These are phyloP conservation scores for Dione vanillae DNA, from an alignment of 2,888 invertebrate species.

Conservation along the genomic window DNA sequence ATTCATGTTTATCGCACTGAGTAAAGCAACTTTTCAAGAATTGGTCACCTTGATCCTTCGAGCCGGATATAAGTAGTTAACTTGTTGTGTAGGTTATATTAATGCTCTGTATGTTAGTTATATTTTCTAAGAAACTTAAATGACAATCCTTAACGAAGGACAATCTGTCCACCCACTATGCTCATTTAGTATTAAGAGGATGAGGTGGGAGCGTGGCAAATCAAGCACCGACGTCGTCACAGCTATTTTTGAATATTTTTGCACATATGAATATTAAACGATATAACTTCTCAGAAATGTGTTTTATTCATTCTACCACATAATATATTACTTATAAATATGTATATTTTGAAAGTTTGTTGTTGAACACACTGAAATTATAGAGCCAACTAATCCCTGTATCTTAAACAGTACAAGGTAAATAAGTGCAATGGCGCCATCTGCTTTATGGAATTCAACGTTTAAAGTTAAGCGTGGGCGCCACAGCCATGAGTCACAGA, in stretches of 20 bases:
- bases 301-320: neutral
- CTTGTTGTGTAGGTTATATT: constrained; percentile 24
- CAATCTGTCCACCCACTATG: constrained; percentile 56
- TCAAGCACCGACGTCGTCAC: constrained; percentile 59
- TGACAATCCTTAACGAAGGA: constrained; percentile 51
- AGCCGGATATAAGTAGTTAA: constrained; percentile 41
- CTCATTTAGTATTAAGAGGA: constrained; percentile 56
- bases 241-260: constrained; percentile 47
- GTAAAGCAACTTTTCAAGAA: constrained; percentile 33
- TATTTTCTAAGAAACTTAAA: constrained; percentile 46
- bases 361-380: neutral
- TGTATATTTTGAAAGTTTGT: neutral
- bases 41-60: constrained; percentile 42
- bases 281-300: constrained; percentile 4
- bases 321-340: neutral
- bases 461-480: constrained; percentile 64
- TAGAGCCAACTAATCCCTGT: constrained; percentile 2
- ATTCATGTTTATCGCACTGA: constrained; percentile 32
- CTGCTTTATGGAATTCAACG: constrained; percentile 60
- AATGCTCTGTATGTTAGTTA: constrained; percentile 4
- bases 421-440: constrained; percentile 57
- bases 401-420: constrained; percentile 30
- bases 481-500: constrained; percentile 64
- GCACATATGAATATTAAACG: constrained; percentile 20
- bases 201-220: constrained; percentile 53